These are phyloP conservation scores for Eupithecia exiguata DNA, from an alignment of 2,888 invertebrate species.

Conservation along the genomic window DNA sequence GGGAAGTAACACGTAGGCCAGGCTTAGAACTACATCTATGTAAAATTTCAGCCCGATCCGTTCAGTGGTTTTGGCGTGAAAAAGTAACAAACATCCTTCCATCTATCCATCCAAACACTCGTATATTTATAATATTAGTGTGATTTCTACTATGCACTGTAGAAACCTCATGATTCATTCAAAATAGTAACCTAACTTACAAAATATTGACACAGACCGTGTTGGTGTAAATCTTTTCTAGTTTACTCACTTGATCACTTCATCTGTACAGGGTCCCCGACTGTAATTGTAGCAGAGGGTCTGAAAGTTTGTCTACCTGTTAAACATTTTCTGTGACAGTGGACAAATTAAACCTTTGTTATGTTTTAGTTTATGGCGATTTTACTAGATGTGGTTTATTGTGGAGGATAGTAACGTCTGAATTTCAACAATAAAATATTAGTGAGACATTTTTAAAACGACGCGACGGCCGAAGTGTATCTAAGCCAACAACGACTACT, in stretches of 20 bases:
- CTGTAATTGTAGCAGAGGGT: conserved; percentile 62
- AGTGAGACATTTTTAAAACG: neutral
- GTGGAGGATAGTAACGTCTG: neutral
- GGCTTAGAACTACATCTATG: too few relatives aligned
- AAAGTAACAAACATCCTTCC: too few relatives aligned
- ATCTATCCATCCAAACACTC: too few relatives aligned
- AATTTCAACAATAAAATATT: neutral
- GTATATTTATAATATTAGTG: too few relatives aligned
- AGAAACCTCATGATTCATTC: neutral
- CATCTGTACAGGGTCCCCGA: conserved; percentile 14
- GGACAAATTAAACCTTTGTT: conserved; percentile 29
- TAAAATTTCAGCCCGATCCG: too few relatives aligned
- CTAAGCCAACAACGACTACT: neutral
- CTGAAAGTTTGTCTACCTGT: conserved; percentile 59
- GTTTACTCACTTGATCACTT: conserved; percentile 14
- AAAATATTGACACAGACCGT: neutral
- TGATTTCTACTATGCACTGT: neutral
- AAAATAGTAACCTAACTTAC: neutral
- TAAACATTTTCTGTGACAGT: conserved; percentile 48
- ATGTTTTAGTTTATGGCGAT: conserved; percentile 24
- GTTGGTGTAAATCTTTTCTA: conserved; percentile 10
- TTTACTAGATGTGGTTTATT: neutral
- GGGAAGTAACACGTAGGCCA: too few relatives aligned
- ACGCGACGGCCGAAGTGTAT: neutral
- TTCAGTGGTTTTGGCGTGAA: too few relatives aligned